Evolutionary conservation across 2,888 invertebrate species (phyloP).

Genomic region (Drosophila paranaensis): DNA sequence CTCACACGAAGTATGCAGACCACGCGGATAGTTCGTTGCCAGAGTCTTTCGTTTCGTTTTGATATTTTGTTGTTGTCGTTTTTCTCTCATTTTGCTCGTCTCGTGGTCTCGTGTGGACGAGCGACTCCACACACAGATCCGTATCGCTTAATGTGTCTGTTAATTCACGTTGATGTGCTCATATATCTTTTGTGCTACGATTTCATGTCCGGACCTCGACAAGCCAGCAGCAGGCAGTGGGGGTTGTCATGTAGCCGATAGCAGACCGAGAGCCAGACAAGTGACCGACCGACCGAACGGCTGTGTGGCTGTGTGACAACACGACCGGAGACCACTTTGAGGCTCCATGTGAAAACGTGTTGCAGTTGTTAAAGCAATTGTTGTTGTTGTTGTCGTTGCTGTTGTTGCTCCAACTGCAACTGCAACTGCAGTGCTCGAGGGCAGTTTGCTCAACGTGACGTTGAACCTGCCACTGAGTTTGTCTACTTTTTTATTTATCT

Average conservation of each 20-base stretch:
- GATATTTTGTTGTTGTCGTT: conserved; percentile 9
- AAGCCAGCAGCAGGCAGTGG: conserved; percentile 37
- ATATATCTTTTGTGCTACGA: conserved; percentile 76
- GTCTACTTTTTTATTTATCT: conserved; percentile 17
- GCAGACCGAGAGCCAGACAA: conserved; percentile 32
- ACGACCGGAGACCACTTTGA: conserved; percentile 50
- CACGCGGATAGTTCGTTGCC: conserved; percentile 60
- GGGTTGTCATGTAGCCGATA: conserved; percentile 21
- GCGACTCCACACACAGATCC: conserved; percentile 59
- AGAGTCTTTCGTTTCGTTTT: conserved; percentile 72
- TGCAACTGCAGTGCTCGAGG: conserved; percentile 12
- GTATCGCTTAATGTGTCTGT: conserved; percentile 79
- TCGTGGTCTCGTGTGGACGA: conserved; percentile 59
- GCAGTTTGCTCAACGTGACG: conserved; percentile 57
- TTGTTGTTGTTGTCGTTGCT: conserved; percentile 25
- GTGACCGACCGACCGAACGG: conserved; percentile 19
- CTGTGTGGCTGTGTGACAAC: conserved; percentile 37
- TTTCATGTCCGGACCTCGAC: conserved; percentile 70
- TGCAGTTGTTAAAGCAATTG: conserved; percentile 50
- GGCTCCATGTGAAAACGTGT: conserved; percentile 61
- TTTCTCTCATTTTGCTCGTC: conserved; percentile 25
- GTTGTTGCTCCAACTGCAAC: conserved; percentile 24
- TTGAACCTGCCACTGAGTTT: conserved; percentile 63
- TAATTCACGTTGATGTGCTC: conserved; percentile 80
- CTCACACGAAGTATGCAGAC: conserved; percentile 6